These are phyloP conservation scores for Thereuonema tuberculata DNA, from an alignment of 1,140 invertebrate species.

Conservation along the genomic window DNA sequence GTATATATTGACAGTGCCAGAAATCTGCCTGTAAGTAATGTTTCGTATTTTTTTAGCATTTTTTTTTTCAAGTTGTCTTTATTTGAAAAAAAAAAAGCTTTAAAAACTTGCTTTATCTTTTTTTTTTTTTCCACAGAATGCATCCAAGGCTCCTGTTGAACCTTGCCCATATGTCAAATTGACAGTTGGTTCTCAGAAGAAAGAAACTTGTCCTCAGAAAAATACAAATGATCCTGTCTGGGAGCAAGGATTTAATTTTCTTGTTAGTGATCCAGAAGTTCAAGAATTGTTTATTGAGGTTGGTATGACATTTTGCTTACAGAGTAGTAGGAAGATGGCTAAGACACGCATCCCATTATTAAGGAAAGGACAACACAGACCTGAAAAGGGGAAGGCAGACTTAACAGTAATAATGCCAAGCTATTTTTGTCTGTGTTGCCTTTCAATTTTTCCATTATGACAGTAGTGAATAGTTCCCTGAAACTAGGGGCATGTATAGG, in stretches of 20 bases:
- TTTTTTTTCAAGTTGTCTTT: background rate
- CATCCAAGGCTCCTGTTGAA: background rate
- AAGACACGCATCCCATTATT: too few species aligned
- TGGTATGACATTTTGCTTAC: background rate
- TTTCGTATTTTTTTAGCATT: background rate
- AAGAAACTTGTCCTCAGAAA: constrained; percentile 1
- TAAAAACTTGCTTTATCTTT: too few species aligned
- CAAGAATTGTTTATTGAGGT: constrained; percentile 4
- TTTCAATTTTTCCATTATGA: too few species aligned
- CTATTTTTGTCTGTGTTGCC: too few species aligned
- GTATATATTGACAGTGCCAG: constrained; percentile 80
- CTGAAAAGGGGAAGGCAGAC: constrained; percentile 11
- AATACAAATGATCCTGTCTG: constrained; percentile 15
- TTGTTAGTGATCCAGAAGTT: background rate
- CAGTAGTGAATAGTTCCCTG: too few species aligned
- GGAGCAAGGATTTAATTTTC: constrained; percentile 13
- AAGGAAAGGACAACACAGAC: too few species aligned
- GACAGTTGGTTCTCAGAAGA: background rate
- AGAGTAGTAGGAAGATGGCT: too few species aligned
- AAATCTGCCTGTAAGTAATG: constrained; percentile 65
- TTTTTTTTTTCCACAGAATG: background rate
- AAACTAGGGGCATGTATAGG: too few species aligned
- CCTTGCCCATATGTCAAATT: background rate
- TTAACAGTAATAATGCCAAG: too few species aligned
- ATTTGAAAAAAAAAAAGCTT: too few species aligned